Conservation (phyloP, 2,888 invertebrate species). For the Callinectes sapidus region DNA sequence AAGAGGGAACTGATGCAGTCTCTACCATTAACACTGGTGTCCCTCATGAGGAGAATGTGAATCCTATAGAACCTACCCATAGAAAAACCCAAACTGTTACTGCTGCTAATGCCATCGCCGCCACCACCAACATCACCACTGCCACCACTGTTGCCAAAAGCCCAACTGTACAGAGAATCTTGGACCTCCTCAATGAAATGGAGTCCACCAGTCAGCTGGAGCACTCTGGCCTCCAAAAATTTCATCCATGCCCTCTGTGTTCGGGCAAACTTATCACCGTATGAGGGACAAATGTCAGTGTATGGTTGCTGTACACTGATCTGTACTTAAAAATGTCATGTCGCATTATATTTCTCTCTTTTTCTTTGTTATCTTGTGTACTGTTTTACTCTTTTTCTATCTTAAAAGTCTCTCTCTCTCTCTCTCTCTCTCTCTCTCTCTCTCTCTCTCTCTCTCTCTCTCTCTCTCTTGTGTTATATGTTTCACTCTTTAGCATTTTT, state of each 20-base stretch:
- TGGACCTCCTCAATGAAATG: slow-evolving; percentile 72
- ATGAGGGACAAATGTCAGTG: neutral
- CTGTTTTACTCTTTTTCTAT: slow-evolving; percentile 23
- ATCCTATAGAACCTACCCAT: neutral
- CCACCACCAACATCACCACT: no score
- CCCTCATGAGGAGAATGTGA: neutral
- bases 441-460: slow-evolving; percentile 34
- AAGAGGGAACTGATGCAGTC: neutral
- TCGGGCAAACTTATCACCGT: slow-evolving; percentile 71
- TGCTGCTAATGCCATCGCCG: neutral
- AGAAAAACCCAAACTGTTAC: neutral
- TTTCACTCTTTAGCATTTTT: no score
- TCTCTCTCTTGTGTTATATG: neutral
- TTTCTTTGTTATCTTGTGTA: neutral
- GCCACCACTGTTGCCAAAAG: slow-evolving; percentile 19
- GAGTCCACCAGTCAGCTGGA: slow-evolving; percentile 67
- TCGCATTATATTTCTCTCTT: neutral
- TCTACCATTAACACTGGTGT: neutral
- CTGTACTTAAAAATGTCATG: neutral
- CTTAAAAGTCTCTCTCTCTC: slow-evolving; percentile 39
- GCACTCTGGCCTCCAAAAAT: slow-evolving; percentile 61
- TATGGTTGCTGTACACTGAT: neutral
- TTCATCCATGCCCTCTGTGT: slow-evolving; percentile 71
- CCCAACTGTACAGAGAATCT: slow-evolving; percentile 69
- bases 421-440: slow-evolving; percentile 41